A percentile compares a stretch with the other conserved stretches of the same genome.
Conservation (phyloP, 1,140 invertebrate species). For the Gonioctena quinquepunctata region DNA sequence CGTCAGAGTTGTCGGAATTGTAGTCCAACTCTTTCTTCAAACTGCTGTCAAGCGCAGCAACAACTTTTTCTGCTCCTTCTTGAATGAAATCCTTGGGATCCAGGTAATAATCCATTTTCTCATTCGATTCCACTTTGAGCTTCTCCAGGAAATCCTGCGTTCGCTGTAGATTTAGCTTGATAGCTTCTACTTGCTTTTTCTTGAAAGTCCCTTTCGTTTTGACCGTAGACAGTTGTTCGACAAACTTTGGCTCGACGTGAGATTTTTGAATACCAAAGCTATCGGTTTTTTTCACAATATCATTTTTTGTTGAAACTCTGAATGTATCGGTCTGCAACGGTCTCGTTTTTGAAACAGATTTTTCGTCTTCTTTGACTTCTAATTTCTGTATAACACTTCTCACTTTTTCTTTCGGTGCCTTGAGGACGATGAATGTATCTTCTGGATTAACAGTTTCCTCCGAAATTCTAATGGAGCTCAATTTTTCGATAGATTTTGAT, state of each 20-base stretch:
- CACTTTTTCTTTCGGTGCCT: constrained; percentile 30
- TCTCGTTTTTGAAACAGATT: constrained; percentile 1
- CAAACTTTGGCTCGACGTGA: constrained; percentile 24
- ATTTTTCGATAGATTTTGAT: constrained; percentile 20
- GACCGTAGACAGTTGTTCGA: not conserved
- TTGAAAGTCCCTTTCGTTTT: constrained; percentile 1
- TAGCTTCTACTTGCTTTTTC: constrained; percentile 13
- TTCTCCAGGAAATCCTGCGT: constrained; percentile 22
- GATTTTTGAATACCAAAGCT: constrained; percentile 20
- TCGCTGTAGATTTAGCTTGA: constrained; percentile 29
- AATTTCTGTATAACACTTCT: constrained; percentile 34
- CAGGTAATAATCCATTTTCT: constrained; percentile 22
- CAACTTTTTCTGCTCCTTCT: not conserved
- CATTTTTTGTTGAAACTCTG: constrained; percentile 14
- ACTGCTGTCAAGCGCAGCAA: not conserved
- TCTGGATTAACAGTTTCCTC: constrained; percentile 18
- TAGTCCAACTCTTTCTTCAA: constrained; percentile 38
- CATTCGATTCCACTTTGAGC: constrained; percentile 3
- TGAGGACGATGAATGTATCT: constrained; percentile 22
- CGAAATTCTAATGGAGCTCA: constrained; percentile 8
- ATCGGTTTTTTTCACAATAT: not conserved
- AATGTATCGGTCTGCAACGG: constrained; percentile 20
- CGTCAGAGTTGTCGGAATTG: constrained; percentile 64
- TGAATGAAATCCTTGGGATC: constrained; percentile 25
- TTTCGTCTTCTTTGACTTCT: constrained; percentile 9